Evolutionary conservation across 2,113 vertebrate genomes (phyloP).

Genomic region (Ornithorhynchus anatinus): DNA sequence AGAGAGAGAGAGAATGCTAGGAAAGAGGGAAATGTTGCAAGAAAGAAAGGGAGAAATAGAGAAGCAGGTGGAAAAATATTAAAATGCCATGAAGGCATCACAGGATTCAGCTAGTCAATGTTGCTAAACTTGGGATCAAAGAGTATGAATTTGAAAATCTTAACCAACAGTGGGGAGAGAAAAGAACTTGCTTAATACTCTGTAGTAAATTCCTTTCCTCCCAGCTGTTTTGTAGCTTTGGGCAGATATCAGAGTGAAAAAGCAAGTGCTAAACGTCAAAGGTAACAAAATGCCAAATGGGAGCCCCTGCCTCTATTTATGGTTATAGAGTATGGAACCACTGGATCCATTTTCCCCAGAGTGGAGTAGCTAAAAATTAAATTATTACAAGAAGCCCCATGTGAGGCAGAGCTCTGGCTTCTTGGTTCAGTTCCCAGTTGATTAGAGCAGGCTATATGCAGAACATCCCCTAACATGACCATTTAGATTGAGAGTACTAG

Average conservation of each 20-base stretch:
- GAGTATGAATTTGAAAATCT: background rate
- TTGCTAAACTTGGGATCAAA: background rate
- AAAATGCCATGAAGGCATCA: too few species aligned
- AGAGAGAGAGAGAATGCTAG: background rate
- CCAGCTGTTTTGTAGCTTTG: background rate
- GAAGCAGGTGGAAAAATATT: background rate
- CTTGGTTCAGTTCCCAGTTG: background rate
- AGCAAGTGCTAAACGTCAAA: too few species aligned
- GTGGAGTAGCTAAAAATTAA: constrained; percentile 23
- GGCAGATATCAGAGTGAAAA: background rate
- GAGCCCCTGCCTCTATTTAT: background rate
- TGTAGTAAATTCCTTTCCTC: constrained; percentile 5
- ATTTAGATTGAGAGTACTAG: background rate
- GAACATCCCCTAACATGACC: background rate
- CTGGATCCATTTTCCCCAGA: constrained; percentile 6
- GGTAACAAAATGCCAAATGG: background rate
- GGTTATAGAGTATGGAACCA: background rate
- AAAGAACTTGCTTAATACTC: background rate
- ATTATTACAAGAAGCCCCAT: background rate
- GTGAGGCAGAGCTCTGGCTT: background rate
- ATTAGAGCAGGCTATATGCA: background rate
- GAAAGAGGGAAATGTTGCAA: too few species aligned
- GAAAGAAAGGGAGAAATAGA: background rate
- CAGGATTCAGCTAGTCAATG: background rate
- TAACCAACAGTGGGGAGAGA: background rate